These are phyloP conservation scores for Indicator maculatus DNA, from an alignment of 2,113 vertebrate genomes.

Conservation along the genomic window DNA sequence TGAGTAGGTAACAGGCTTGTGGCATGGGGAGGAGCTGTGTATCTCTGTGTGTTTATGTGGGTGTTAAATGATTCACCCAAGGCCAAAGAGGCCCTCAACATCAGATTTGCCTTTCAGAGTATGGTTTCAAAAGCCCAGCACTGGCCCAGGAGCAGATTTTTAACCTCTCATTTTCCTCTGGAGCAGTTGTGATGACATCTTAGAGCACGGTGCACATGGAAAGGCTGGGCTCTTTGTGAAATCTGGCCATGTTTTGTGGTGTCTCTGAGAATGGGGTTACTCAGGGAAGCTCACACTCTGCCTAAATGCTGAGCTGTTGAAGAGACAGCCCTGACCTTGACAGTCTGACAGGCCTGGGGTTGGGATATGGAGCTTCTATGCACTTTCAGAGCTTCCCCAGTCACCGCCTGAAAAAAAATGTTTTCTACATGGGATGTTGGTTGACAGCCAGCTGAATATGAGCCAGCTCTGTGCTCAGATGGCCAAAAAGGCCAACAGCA, in stretches of 20 bases:
- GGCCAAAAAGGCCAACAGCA: no score
- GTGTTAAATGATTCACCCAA: conserved; percentile 21
- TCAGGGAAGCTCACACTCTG: not conserved
- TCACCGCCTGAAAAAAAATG: not conserved
- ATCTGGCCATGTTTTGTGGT: not conserved
- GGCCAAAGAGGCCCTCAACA: not conserved
- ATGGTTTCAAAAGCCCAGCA: not conserved
- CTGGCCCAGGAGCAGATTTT: not conserved
- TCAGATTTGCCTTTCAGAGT: not conserved
- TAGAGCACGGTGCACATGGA: rapidly evolving
- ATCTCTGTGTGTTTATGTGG: not conserved
- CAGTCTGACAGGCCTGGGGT: not conserved
- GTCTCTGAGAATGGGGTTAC: not conserved
- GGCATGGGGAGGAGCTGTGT: conserved; percentile 23
- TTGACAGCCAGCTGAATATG: no score
- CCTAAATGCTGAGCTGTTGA: not conserved
- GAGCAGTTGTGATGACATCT: not conserved
- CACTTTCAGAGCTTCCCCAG: not conserved
- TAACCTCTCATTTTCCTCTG: not conserved
- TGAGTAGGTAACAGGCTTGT: not conserved
- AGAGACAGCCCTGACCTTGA: not conserved
- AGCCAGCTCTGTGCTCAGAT: no score
- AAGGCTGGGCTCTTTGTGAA: not conserved
- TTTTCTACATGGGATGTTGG: not conserved
- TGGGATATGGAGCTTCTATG: not conserved